phyloP scores from a whole-genome alignment of 2,113 vertebrate genomes.

The Cyanocitta stelleri region DNA sequence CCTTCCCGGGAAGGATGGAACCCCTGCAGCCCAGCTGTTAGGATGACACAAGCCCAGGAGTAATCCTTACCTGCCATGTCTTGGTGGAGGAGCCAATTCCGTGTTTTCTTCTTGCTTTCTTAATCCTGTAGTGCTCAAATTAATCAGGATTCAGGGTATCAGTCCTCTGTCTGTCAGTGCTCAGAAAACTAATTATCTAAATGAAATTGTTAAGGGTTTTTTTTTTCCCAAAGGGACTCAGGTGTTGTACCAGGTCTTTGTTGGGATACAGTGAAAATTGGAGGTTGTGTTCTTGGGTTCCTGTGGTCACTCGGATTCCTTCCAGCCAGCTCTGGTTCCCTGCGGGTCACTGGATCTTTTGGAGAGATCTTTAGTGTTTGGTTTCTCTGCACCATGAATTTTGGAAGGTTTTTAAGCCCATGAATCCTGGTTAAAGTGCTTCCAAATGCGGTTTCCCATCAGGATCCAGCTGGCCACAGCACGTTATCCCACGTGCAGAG shows the following conservation, averaged over 20 bases:
- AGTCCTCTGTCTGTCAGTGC: fast-evolving
- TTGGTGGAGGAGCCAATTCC: not conserved
- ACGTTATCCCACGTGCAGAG: fast-evolving
- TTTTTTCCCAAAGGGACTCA: not conserved
- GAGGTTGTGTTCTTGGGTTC: not conserved
- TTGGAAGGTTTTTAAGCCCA: not conserved
- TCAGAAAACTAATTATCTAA: not conserved
- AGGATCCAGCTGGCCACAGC: fast-evolving
- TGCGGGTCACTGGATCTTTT: fast-evolving
- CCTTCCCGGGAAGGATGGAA: not conserved
- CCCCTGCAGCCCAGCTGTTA: not conserved
- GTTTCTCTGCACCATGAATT: not conserved
- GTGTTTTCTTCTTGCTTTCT: not conserved
- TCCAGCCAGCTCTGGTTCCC: not conserved
- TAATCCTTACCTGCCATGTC: not conserved
- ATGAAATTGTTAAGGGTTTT: fast-evolving
- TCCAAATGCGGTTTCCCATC: not conserved
- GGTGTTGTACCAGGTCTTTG: not conserved
- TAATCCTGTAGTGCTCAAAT: not conserved
- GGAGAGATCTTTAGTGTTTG: not conserved
- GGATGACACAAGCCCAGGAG: not conserved
- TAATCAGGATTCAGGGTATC: not conserved
- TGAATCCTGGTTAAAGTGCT: not conserved
- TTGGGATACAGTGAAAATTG: not conserved
- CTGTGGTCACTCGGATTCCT: fast-evolving